Conservation (phyloP, 2,888 invertebrate genomes). For the Pammene fasciana region DNA sequence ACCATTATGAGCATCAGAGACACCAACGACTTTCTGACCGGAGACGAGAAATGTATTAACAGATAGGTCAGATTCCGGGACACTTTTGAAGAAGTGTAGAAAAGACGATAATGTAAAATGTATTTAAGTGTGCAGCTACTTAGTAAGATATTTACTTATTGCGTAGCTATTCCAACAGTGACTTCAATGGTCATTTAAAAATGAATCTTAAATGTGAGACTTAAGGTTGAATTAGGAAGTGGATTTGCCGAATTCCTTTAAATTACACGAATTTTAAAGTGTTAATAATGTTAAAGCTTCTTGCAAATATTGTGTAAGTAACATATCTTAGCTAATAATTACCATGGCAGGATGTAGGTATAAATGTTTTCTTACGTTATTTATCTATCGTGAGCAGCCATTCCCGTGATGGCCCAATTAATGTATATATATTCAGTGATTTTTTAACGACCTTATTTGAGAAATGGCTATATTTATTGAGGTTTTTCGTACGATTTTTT, state of each 20-base stretch:
- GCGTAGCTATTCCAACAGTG: neutral
- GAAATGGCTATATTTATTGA: too few species aligned
- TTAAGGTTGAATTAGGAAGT: neutral
- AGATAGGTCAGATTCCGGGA: slow-evolving; percentile 58
- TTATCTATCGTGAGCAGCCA: neutral
- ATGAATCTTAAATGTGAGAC: neutral
- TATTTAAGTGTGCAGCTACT: slow-evolving; percentile 4
- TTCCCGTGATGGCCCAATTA: neutral
- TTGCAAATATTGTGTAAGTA: neutral
- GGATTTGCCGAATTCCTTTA: neutral
- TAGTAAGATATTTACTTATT: neutral
- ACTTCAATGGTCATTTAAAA: neutral
- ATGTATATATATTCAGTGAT: neutral
- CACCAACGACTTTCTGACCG: slow-evolving; percentile 65
- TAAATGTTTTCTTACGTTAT: neutral
- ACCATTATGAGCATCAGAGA: slow-evolving; percentile 75
- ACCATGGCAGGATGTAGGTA: neutral
- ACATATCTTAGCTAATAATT: slow-evolving; percentile 12
- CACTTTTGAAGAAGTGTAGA: slow-evolving; percentile 37
- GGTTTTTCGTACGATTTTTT: too few species aligned
- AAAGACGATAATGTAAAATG: slow-evolving; percentile 6
- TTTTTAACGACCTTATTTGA: too few species aligned
- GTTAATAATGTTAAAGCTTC: neutral
- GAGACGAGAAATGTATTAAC: slow-evolving; percentile 68
- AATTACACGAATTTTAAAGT: neutral